These are phyloP conservation scores for Aleiodes testaceus DNA, from an alignment of 2,888 invertebrate species.

Conservation along the genomic window DNA sequence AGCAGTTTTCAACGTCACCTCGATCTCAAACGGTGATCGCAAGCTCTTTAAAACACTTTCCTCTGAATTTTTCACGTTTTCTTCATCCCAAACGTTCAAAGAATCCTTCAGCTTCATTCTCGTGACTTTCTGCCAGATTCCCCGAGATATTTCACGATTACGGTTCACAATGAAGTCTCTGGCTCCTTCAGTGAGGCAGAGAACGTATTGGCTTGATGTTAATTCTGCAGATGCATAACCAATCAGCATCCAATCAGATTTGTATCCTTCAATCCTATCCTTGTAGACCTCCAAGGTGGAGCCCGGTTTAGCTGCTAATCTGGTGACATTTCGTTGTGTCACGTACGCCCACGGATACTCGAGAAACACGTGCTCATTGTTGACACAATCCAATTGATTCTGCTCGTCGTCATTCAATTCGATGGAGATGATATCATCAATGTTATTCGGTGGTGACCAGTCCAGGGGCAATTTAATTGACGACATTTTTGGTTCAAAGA, in stretches of 20 bases:
- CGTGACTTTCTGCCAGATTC: slow-evolving; percentile 56
- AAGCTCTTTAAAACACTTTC: slow-evolving; percentile 72
- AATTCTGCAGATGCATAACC: slow-evolving; percentile 80
- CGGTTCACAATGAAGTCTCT: slow-evolving; percentile 68
- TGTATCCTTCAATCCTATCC: slow-evolving; percentile 55
- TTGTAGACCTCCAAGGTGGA: slow-evolving; percentile 55
- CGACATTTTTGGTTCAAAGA: background rate
- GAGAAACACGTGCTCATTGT: slow-evolving; percentile 64
- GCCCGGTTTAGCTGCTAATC: slow-evolving; percentile 45
- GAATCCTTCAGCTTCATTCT: slow-evolving; percentile 75
- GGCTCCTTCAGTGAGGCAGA: slow-evolving; percentile 78
- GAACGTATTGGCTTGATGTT: slow-evolving; percentile 79
- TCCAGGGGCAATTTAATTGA: background rate
- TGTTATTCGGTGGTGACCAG: slow-evolving; percentile 61
- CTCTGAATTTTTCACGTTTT: background rate
- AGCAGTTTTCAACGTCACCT: slow-evolving; percentile 65
- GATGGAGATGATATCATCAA: slow-evolving; percentile 59
- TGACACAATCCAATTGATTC: slow-evolving; percentile 59
- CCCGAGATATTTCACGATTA: slow-evolving; percentile 56
- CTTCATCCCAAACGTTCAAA: background rate
- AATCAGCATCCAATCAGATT: slow-evolving; percentile 72
- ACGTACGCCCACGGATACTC: slow-evolving; percentile 69
- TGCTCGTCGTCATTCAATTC: slow-evolving; percentile 58
- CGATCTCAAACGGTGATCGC: slow-evolving; percentile 79
- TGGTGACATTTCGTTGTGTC: slow-evolving; percentile 50